These are phyloP conservation scores for Agelastica alni DNA, from an alignment of 2,888 invertebrate genomes.

Conservation along the genomic window DNA sequence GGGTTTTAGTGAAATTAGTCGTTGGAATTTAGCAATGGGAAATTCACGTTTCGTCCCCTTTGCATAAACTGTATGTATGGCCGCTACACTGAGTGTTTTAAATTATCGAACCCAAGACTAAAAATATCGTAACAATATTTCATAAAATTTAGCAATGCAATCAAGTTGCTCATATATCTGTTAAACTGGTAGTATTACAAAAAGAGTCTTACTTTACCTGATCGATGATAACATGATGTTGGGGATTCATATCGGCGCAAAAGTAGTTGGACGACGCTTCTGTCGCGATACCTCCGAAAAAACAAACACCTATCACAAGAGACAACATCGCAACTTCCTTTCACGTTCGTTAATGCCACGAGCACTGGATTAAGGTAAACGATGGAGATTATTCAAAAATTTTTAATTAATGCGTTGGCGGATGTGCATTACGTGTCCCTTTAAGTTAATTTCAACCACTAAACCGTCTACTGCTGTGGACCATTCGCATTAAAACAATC, in stretches of 20 bases:
- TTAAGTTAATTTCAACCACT: constrained; percentile 38
- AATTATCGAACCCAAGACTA: too few species aligned
- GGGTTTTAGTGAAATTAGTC: too few species aligned
- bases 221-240: constrained; percentile 60
- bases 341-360: not conserved
- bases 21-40: too few species aligned
- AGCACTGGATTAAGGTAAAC: constrained; percentile 17
- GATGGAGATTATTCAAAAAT: constrained; percentile 17
- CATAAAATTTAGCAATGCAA: too few species aligned
- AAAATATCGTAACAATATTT: too few species aligned
- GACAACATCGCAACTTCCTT: constrained; percentile 18
- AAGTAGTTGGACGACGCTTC: constrained; percentile 37
- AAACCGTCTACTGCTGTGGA: constrained; percentile 10
- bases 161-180: too few species aligned
- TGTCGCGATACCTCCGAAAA: constrained; percentile 5
- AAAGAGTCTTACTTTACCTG: too few species aligned
- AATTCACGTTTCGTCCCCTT: too few species aligned
- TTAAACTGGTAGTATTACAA: too few species aligned
- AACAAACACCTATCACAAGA: constrained; percentile 18
- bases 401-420: constrained; percentile 26
- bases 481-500: not conserved
- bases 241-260: constrained; percentile 62
- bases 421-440: constrained; percentile 32
- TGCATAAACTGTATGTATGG: too few species aligned
- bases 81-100: too few species aligned